A percentile compares a stretch with the other conserved stretches of the same genome.
Conservation (phyloP, 2,888 invertebrate genomes). For the Yponomeuta plumbellus region DNA sequence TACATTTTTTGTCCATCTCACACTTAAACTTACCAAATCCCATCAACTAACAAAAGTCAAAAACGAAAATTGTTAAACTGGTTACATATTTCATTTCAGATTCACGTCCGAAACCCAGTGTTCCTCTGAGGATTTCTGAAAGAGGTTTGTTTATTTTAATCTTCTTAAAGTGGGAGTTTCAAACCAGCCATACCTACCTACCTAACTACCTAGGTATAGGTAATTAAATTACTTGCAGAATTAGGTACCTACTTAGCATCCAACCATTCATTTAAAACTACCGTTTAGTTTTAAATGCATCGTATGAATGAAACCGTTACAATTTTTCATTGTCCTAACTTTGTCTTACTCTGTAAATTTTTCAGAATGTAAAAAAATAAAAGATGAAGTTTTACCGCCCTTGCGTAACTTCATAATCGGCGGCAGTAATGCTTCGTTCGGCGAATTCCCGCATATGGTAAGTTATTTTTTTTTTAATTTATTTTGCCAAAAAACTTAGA, state of each 20-base stretch:
- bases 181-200: not conserved
- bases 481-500: too few relatives aligned
- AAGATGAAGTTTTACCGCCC: conserved; percentile 37
- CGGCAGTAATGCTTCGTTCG: conserved; percentile 47
- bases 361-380: conserved; percentile 61
- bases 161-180: not conserved
- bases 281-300: too few relatives aligned
- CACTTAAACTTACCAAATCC: conserved; percentile 21
- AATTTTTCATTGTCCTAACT: too few relatives aligned
- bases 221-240: not conserved
- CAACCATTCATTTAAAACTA: too few relatives aligned
- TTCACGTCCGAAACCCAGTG: not conserved
- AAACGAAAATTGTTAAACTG: conserved; percentile 17
- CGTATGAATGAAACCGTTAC: too few relatives aligned
- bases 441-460: conserved; percentile 50
- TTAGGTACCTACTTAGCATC: too few relatives aligned
- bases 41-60: conserved; percentile 20
- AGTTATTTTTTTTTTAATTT: not conserved
- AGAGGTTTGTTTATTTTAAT: conserved; percentile 35
- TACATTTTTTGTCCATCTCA: too few relatives aligned
- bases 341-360: too few relatives aligned
- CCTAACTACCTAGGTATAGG: too few relatives aligned
- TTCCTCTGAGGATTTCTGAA: conserved; percentile 38
- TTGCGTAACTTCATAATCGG: conserved; percentile 54
- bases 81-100: conserved; percentile 32